A percentile compares a stretch with the other conserved stretches of the same genome.
Conservation (phyloP, 2,888 invertebrate genomes). For the Tolmerus cingulatus region DNA sequence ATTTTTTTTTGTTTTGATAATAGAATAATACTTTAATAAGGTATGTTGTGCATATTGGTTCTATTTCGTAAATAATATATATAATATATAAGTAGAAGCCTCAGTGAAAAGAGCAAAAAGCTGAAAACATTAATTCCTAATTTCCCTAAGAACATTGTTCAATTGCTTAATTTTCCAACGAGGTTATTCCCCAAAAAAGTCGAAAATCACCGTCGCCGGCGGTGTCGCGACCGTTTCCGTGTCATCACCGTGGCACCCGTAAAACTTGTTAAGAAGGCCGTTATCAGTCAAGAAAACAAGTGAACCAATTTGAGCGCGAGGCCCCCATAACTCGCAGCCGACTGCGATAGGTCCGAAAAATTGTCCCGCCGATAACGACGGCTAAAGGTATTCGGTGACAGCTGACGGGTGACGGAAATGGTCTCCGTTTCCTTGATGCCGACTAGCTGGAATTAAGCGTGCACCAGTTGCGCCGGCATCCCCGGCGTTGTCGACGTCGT, state of each 20-base stretch:
- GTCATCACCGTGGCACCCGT: neutral
- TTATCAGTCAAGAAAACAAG: conserved; percentile 9
- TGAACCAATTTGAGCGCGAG: neutral
- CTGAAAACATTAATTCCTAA: neutral
- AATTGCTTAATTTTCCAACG: neutral
- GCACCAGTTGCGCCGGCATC: conserved; percentile 12
- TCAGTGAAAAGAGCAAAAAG: neutral
- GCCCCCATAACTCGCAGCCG: neutral
- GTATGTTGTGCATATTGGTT: neutral
- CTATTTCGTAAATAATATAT: too few species aligned
- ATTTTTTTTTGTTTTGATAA: too few species aligned
- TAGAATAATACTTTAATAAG: neutral
- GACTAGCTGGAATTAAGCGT: neutral
- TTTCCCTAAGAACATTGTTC: neutral
- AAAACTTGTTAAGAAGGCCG: neutral
- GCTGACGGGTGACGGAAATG: conserved; percentile 33
- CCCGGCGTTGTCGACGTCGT: neutral
- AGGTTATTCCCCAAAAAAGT: neutral
- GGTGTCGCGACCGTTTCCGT: neutral
- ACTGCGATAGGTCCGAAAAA: neutral
- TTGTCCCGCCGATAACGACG: neutral
- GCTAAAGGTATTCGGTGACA: conserved; percentile 2
- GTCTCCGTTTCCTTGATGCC: conserved; percentile 21
- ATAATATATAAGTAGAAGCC: too few species aligned
- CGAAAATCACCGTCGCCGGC: neutral